Conservation (phyloP, 2,113 vertebrate genomes). For the Ophiodon elongatus region DNA sequence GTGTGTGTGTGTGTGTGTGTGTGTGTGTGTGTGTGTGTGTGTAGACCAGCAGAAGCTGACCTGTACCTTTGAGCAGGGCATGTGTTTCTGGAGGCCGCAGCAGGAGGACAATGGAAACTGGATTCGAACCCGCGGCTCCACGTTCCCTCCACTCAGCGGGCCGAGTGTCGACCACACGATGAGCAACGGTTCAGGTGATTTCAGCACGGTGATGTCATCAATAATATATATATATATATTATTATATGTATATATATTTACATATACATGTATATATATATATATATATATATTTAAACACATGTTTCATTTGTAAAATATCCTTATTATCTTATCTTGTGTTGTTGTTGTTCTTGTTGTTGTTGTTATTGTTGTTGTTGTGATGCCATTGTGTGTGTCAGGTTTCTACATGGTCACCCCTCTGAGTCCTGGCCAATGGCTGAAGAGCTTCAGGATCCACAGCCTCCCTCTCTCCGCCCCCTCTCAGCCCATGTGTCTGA, state of each 20-base stretch:
- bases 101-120: conserved; percentile 85
- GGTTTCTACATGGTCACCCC: conserved; percentile 93
- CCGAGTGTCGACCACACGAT: conserved; percentile 91
- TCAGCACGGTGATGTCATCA: not conserved
- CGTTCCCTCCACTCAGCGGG: conserved; percentile 82
- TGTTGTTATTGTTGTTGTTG: not conserved
- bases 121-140: conserved; percentile 81
- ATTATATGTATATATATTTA: too few relatives aligned
- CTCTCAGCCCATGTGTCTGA: conserved; percentile 83
- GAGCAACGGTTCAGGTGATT: conserved; percentile 86
- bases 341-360: not conserved
- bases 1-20: conserved; percentile 18
- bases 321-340: too few relatives aligned
- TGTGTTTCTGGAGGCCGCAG: conserved; percentile 93
- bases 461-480: conserved; percentile 84
- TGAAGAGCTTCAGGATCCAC: conserved; percentile 82
- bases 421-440: conserved; percentile 56
- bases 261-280: too few relatives aligned
- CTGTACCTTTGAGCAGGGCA: conserved; percentile 90
- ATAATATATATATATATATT: not conserved
- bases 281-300: too few relatives aligned
- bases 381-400: conserved; percentile 51
- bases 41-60: conserved; percentile 89
- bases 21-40: conserved; percentile 20
- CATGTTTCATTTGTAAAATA: too few relatives aligned